Conservation (phyloP, 2,888 invertebrate genomes). For the Salpingus planirostris region DNA sequence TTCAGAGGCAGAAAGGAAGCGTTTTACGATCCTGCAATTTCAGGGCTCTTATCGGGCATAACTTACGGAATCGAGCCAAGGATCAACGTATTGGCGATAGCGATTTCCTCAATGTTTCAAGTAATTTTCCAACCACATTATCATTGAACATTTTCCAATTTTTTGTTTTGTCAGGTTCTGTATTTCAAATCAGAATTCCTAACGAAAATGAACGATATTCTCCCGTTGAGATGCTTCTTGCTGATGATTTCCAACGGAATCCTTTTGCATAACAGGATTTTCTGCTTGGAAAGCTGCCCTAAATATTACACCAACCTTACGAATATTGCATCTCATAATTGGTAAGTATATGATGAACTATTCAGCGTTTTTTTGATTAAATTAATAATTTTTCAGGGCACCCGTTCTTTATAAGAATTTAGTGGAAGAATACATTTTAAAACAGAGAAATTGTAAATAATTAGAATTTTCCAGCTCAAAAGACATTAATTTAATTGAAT, state of each 20-base stretch:
- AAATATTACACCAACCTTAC: constrained; percentile 39
- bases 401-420: no score
- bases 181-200: background rate
- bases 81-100: constrained; percentile 46
- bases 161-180: constrained; percentile 17
- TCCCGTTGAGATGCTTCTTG: constrained; percentile 38
- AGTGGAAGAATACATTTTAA: no score
- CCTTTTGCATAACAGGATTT: constrained; percentile 47
- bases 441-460: no score
- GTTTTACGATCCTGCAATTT: constrained; percentile 44
- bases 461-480: no score
- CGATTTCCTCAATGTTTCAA: constrained; percentile 47
- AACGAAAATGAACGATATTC: background rate
- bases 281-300: constrained; percentile 48
- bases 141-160: constrained; percentile 1
- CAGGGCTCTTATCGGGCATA: constrained; percentile 48
- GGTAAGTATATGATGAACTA: constrained; percentile 2
- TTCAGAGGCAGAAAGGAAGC: constrained; percentile 34
- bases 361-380: no score
- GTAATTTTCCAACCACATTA: constrained; percentile 29
- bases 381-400: no score
- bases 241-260: constrained; percentile 48
- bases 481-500: no score
- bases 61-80: constrained; percentile 48
- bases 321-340: background rate